Evolutionary conservation across 2,888 invertebrate genomes (phyloP).

Genomic region (Rhingia campestris): DNA sequence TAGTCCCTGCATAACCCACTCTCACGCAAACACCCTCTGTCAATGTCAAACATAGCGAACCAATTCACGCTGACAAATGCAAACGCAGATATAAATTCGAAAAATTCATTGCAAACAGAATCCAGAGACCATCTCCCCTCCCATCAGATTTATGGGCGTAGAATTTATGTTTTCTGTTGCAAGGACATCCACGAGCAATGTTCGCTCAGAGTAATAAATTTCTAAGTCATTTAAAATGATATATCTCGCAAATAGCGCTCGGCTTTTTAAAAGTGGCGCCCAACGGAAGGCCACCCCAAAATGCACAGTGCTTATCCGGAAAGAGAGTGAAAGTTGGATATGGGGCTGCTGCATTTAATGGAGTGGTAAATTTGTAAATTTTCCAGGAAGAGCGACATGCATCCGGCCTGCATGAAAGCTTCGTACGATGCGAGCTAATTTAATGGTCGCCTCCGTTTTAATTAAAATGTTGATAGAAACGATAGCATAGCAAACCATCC

Average conservation of each 20-base stretch:
- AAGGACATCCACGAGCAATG: slow-evolving; percentile 65
- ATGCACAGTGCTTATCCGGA: not conserved
- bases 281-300: slow-evolving; percentile 26
- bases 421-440: slow-evolving; percentile 33
- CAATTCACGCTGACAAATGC: slow-evolving; percentile 56
- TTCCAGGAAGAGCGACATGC: slow-evolving; percentile 35
- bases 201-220: slow-evolving; percentile 65
- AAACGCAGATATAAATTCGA: slow-evolving; percentile 46
- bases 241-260: slow-evolving; percentile 52
- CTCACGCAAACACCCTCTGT: not conserved
- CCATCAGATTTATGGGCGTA: slow-evolving; percentile 39
- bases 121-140: slow-evolving; percentile 2
- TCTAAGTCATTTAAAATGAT: slow-evolving; percentile 71
- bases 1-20: not conserved
- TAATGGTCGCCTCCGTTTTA: slow-evolving; percentile 45
- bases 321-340: slow-evolving; percentile 15
- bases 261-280: slow-evolving; percentile 37
- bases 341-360: slow-evolving; percentile 47
- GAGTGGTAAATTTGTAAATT: slow-evolving; percentile 60
- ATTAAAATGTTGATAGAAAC: slow-evolving; percentile 56
- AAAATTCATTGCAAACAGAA: slow-evolving; percentile 20
- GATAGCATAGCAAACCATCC: slow-evolving; percentile 39
- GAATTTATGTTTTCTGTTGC: slow-evolving; percentile 65
- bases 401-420: slow-evolving; percentile 20
- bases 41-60: slow-evolving; percentile 6